Conservation (phyloP, 1,140 invertebrate genomes). For the Lepidostoma basale region DNA sequence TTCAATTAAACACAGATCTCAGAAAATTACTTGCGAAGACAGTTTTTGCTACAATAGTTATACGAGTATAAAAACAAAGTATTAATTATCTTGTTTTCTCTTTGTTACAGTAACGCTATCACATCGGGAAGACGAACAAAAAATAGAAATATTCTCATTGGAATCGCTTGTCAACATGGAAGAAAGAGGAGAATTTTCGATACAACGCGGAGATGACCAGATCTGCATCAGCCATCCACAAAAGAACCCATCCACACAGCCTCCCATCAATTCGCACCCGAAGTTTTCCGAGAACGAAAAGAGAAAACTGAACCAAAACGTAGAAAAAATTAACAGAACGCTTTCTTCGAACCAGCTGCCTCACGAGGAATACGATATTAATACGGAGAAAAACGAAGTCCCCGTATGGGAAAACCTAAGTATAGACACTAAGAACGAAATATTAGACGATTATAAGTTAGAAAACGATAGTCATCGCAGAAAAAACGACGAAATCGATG, state of each 20-base stretch:
- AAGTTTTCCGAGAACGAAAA: not conserved
- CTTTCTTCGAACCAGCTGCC: not conserved
- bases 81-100: slow-evolving; percentile 6
- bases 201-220: not conserved
- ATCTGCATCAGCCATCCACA: slow-evolving; percentile 25
- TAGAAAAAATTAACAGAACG: not conserved
- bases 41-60: not conserved
- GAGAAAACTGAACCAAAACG: not conserved
- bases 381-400: slow-evolving; percentile 31
- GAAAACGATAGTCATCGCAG: slow-evolving; percentile 38
- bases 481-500: slow-evolving; percentile 31
- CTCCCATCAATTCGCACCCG: not conserved
- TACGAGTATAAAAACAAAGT: not conserved
- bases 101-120: slow-evolving; percentile 31
- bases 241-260: not conserved
- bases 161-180: slow-evolving; percentile 31
- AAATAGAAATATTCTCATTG: slow-evolving; percentile 28
- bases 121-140: not conserved
- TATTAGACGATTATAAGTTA: slow-evolving; percentile 42
- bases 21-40: not conserved
- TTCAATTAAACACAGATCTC: not conserved
- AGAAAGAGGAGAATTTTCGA: slow-evolving; percentile 33
- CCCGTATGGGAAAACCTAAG: slow-evolving; percentile 38
- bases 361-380: slow-evolving; percentile 22
- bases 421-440: slow-evolving; percentile 39